Conservation (phyloP, 2,888 invertebrate genomes). For the Vesta saturnalis region DNA sequence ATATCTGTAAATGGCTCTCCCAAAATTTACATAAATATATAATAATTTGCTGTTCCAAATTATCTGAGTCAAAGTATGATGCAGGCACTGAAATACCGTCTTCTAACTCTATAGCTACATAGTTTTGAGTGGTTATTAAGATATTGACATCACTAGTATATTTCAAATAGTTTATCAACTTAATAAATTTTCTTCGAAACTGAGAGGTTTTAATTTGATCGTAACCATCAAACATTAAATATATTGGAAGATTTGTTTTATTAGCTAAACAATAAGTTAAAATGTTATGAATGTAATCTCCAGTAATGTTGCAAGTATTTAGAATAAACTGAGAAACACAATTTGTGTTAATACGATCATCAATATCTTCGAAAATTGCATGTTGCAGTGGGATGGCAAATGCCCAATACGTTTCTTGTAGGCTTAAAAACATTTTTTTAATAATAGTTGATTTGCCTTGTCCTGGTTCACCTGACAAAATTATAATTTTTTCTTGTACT, state of each 20-base stretch:
- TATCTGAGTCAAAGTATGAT: slow-evolving; percentile 12
- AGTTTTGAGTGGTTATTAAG: slow-evolving; percentile 28
- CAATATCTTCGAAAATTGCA: slow-evolving; percentile 10
- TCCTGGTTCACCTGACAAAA: slow-evolving; percentile 29
- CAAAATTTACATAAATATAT: slow-evolving; percentile 21
- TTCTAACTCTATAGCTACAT: slow-evolving; percentile 18
- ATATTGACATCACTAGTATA: slow-evolving; percentile 8
- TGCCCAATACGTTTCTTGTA: slow-evolving; percentile 19
- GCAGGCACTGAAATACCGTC: slow-evolving; percentile 24
- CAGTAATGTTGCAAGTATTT: not conserved
- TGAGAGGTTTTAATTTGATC: slow-evolving; percentile 14
- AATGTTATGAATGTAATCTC: slow-evolving; percentile 1
- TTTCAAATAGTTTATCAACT: slow-evolving; percentile 21
- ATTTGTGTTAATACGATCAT: slow-evolving; percentile 1
- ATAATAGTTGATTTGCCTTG: slow-evolving; percentile 28
- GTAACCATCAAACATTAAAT: slow-evolving; percentile 26
- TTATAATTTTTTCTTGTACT: slow-evolving; percentile 8
- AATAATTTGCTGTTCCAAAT: slow-evolving; percentile 3
- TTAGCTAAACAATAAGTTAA: slow-evolving; percentile 22
- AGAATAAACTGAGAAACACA: slow-evolving; percentile 20
- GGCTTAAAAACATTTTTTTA: slow-evolving; percentile 15
- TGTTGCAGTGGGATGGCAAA: slow-evolving; percentile 21
- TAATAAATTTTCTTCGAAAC: slow-evolving; percentile 7
- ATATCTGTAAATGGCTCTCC: slow-evolving; percentile 11
- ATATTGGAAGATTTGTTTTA: slow-evolving; percentile 18